Percentiles rank a stretch among this genome's conserved stretches.
Conservation (phyloP, 2,888 invertebrate genomes). For the Theretra japonica region DNA sequence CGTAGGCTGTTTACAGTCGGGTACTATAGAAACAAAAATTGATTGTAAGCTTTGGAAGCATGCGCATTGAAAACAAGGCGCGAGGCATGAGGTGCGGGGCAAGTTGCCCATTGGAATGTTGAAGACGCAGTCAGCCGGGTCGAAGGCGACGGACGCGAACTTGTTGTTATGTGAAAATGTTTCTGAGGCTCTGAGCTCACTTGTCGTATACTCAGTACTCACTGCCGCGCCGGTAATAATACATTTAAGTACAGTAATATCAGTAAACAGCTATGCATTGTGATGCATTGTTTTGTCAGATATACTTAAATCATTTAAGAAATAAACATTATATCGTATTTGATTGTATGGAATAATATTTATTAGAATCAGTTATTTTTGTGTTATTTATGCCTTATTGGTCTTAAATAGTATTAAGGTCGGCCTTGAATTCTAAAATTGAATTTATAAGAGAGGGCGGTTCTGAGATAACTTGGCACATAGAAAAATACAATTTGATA, state of each 20-base stretch:
- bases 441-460: too few species aligned
- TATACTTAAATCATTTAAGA: too few species aligned
- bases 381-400: too few species aligned
- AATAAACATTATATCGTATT: too few species aligned
- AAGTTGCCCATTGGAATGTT: slow-evolving; percentile 77
- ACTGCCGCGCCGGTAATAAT: background rate
- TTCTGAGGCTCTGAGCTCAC: slow-evolving; percentile 69
- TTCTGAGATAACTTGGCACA: too few species aligned
- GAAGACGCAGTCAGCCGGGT: slow-evolving; percentile 77
- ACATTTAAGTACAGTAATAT: background rate
- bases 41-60: slow-evolving; percentile 70
- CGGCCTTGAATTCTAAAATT: too few species aligned
- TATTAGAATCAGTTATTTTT: too few species aligned
- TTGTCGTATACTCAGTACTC: slow-evolving; percentile 7
- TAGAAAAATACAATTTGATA: too few species aligned
- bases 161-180: slow-evolving; percentile 81
- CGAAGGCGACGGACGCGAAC: slow-evolving; percentile 69
- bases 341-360: too few species aligned
- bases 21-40: slow-evolving; percentile 55
- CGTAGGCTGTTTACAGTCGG: slow-evolving; percentile 1
- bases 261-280: background rate
- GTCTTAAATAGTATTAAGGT: too few species aligned
- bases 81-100: slow-evolving; percentile 54
- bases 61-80: slow-evolving; percentile 74
- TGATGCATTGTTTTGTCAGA: too few species aligned